Base-by-base conservation (phyloP, 2,113 vertebrate species). In the Apeltes quadracus region DNA sequence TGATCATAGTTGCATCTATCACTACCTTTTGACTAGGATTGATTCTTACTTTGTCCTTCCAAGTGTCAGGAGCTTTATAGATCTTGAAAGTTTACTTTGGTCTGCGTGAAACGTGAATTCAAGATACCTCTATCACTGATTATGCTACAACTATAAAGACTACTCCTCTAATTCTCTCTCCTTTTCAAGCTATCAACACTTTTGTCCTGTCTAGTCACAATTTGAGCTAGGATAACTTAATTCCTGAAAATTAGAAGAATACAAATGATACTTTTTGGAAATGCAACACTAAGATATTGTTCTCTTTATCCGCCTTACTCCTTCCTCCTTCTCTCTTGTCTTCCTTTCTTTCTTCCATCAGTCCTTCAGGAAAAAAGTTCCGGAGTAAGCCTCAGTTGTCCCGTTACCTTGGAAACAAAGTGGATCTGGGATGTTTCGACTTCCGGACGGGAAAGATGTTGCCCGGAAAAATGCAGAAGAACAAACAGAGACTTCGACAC, bases 361-460 rank as follows among this genome's bases (percentile, higher is more conserved):
- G 88, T 79, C 90, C 90, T 1, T 54, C 82, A 69, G 90, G 90
- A 25, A 92, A 92, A 78, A 92, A 92, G 84, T 92, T 92, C 83
- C 36, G 90, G 43, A 91, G 89, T 66, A 91, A 90, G 44, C 90
- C 90, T 59, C 90, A 92, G 74, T 20, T 92, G 76, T 67, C 88
- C 67, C 88, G 90, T 83, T 90, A 89, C 78, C 87, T 92, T 2
- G 90, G 90, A 15, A 90, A 91, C 74, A 39, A 64, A 2, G 77
- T 92, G 61, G 90, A 90, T 54, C 50, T 92, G 83, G 87, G 70
- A 73, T 90, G 85, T 57, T 92, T 92, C 44, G 90, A 92, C 79
- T 92, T 92, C 67, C 73, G 90, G 27, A 90, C 89, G 0, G 90
- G 90, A 39, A 90, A 89, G 76, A 89, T 91, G 84, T 87, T 87